Evolutionary conservation across 1,140 invertebrate genomes (phyloP).

Genomic region (Drosophila asahinai): DNA sequence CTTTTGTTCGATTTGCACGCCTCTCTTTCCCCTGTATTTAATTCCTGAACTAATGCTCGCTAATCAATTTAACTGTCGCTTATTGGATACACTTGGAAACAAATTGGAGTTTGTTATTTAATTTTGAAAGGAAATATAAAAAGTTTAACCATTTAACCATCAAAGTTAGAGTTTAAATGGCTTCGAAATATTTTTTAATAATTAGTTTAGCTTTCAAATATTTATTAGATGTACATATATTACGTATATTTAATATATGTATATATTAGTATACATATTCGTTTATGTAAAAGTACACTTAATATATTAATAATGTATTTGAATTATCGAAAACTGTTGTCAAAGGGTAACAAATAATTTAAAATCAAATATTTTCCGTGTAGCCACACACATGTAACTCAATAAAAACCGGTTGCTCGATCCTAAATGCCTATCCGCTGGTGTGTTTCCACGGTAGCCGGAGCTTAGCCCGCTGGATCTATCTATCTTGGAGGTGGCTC

Average conservation of each 20-base stretch:
- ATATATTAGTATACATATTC: too few species aligned
- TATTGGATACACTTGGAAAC: constrained; percentile 9
- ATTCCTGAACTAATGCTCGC: constrained; percentile 45
- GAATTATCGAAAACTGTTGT: not conserved
- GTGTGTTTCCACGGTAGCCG: constrained; percentile 48
- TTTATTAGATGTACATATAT: not conserved
- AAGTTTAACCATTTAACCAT: not conserved
- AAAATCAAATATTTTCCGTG: not conserved
- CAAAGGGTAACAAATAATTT: not conserved
- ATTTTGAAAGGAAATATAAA: not conserved
- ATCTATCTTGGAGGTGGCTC: constrained; percentile 57
- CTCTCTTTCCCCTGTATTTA: constrained; percentile 9
- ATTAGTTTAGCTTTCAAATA: not conserved
- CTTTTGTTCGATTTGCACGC: constrained; percentile 40
- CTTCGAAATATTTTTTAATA: not conserved
- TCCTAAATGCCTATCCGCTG: constrained; percentile 25
- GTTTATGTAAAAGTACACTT: too few species aligned
- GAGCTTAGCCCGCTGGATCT: constrained; percentile 32
- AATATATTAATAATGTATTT: not conserved
- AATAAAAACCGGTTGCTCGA: constrained; percentile 17
- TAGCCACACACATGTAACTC: constrained; percentile 19
- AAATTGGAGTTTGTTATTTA: not conserved
- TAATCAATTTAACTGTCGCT: constrained; percentile 67
- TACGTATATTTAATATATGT: too few species aligned
- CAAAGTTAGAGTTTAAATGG: too few species aligned